Evolutionary conservation across 2,797 vertebrate species (phyloP).

Genomic region (Stomatorhinus walkeri): DNA sequence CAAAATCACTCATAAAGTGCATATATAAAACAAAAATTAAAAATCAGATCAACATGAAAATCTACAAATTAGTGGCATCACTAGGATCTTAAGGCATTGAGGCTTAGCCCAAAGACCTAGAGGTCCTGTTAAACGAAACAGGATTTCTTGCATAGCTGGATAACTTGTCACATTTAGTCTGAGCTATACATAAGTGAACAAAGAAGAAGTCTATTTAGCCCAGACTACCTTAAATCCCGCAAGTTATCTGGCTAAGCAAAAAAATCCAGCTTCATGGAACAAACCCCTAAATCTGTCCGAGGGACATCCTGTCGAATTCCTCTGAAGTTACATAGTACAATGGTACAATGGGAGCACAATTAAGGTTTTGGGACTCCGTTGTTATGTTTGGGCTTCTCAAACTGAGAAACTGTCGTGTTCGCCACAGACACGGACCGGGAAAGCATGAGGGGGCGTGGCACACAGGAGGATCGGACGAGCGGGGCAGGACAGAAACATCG

Average conservation of each 20-base stretch:
- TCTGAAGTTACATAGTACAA: neutral
- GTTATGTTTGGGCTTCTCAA: neutral
- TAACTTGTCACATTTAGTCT: neutral
- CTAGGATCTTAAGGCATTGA: neutral
- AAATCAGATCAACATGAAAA: neutral
- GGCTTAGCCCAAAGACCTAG: neutral
- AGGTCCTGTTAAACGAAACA: neutral
- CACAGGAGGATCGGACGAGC: no score
- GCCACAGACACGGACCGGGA: no score
- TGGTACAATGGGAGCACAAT: neutral
- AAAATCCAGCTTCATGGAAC: neutral
- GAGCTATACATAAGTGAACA: neutral
- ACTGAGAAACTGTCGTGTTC: neutral
- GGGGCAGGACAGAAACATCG: neutral
- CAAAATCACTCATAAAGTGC: neutral
- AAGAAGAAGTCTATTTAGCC: neutral
- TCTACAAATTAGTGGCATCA: neutral
- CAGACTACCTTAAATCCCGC: neutral
- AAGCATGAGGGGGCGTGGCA: no score
- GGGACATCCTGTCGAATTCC: neutral
- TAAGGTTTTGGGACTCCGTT: neutral
- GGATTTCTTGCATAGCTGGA: neutral
- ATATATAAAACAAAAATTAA: neutral
- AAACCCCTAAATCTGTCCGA: neutral
- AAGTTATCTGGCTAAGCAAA: neutral